Evolutionary conservation across 1,140 invertebrate species (phyloP).

Genomic region (Polypedilum pembai): DNA sequence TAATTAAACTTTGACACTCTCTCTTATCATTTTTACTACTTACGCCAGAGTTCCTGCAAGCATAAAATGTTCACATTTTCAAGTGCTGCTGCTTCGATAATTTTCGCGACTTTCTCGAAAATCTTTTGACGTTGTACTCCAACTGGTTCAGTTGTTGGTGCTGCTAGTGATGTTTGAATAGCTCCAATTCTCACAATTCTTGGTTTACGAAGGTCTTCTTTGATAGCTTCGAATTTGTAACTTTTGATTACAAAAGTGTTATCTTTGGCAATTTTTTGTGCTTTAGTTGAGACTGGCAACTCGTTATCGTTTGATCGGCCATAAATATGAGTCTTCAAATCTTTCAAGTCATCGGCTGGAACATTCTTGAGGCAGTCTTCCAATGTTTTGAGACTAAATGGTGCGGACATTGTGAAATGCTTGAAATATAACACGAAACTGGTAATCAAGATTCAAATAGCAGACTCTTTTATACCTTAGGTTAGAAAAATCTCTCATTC

Average conservation of each 20-base stretch:
- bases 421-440: no score
- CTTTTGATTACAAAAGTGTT: slow-evolving; percentile 58
- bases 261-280: slow-evolving; percentile 42
- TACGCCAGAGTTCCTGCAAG: slow-evolving; percentile 85
- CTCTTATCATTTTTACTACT: slow-evolving; percentile 38
- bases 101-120: slow-evolving; percentile 55
- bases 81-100: slow-evolving; percentile 58
- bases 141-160: slow-evolving; percentile 59
- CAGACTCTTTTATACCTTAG: no score
- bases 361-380: neutral
- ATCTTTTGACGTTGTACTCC: slow-evolving; percentile 62
- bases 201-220: slow-evolving; percentile 50
- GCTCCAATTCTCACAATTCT: slow-evolving; percentile 61
- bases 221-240: slow-evolving; percentile 49
- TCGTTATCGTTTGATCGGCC: neutral
- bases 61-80: slow-evolving; percentile 71
- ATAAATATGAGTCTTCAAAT: slow-evolving; percentile 13
- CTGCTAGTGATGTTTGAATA: slow-evolving; percentile 68
- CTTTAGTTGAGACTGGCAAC: slow-evolving; percentile 41
- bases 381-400: neutral
- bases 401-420: neutral
- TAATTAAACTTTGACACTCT: neutral
- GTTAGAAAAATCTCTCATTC: no score
- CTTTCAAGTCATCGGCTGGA: neutral
- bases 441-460: no score